phyloP scores from a whole-genome alignment of 2,888 invertebrate genomes.

The Dynastes hyllus region DNA sequence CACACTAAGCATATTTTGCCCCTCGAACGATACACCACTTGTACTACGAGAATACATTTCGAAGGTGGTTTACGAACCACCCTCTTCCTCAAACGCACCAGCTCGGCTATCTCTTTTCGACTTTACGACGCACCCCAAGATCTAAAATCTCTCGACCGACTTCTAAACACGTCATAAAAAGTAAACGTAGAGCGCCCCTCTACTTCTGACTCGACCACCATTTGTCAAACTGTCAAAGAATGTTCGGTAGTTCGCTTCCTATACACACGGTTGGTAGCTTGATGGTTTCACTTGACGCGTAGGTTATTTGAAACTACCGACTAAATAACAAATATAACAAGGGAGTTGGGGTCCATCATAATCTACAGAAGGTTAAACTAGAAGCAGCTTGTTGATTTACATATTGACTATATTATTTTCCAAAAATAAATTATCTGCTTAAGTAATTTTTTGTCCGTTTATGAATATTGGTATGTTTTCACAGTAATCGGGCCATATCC shows the following conservation, averaged over 20 bases:
- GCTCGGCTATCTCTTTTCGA: slow-evolving; percentile 37
- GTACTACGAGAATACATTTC: not conserved
- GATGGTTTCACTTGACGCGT: slow-evolving; percentile 22
- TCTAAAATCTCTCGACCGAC: slow-evolving; percentile 55
- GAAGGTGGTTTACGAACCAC: slow-evolving; percentile 47
- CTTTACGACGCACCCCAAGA: slow-evolving; percentile 30
- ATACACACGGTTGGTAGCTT: not conserved
- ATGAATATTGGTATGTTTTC: too few relatives aligned
- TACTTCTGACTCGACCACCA: slow-evolving; percentile 54
- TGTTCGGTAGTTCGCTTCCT: slow-evolving; percentile 38
- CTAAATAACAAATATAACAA: not conserved
- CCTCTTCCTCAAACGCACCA: slow-evolving; percentile 40
- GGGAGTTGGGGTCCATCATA: too few relatives aligned
- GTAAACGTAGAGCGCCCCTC: slow-evolving; percentile 57
- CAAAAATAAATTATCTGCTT: too few relatives aligned
- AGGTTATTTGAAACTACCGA: slow-evolving; percentile 2
- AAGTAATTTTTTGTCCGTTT: too few relatives aligned
- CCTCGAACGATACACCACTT: not conserved
- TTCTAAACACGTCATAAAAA: slow-evolving; percentile 60
- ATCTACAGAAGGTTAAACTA: too few relatives aligned
- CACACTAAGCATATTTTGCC: not conserved
- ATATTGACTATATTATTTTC: too few relatives aligned
- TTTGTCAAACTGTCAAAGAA: slow-evolving; percentile 60
- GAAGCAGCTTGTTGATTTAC: too few relatives aligned
- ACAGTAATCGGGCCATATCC: too few relatives aligned